These are phyloP conservation scores for Aphelocoma californica DNA, from an alignment of 2,797 vertebrate species.

Conservation along the genomic window DNA sequence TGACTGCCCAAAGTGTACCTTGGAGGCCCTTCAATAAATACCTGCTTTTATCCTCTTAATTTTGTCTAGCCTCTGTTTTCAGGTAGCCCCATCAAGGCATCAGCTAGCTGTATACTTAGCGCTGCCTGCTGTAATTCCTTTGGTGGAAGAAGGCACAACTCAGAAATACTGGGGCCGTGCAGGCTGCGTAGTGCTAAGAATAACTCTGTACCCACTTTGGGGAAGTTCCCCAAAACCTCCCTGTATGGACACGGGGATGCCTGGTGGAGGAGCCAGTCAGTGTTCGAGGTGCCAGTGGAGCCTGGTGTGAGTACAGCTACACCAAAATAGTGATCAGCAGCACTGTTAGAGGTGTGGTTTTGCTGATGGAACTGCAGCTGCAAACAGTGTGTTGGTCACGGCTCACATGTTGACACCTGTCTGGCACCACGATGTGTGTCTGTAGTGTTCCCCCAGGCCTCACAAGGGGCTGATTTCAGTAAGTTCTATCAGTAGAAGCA, in stretches of 20 bases:
- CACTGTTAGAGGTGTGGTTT: background rate
- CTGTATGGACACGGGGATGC: accelerated
- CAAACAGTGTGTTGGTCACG: accelerated
- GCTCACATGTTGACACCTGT: background rate
- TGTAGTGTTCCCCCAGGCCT: background rate
- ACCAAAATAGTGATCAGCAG: background rate
- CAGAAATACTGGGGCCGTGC: background rate
- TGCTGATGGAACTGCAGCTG: background rate
- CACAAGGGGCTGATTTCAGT: background rate
- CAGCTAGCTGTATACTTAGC: background rate
- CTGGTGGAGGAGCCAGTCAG: background rate
- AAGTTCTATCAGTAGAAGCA: background rate
- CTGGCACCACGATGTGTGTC: accelerated
- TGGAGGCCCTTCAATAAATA: background rate
- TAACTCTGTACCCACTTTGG: background rate
- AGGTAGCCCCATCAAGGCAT: background rate
- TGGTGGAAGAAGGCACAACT: background rate
- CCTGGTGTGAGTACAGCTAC: background rate
- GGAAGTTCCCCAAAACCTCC: background rate
- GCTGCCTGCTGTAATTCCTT: background rate
- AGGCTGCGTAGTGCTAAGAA: background rate
- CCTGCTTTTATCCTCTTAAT: background rate
- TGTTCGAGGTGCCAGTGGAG: background rate
- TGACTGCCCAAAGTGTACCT: background rate
- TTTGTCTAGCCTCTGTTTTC: background rate